phyloP scores from a whole-genome alignment of 2,113 vertebrate species.

The Melanerpes aurifrons region DNA sequence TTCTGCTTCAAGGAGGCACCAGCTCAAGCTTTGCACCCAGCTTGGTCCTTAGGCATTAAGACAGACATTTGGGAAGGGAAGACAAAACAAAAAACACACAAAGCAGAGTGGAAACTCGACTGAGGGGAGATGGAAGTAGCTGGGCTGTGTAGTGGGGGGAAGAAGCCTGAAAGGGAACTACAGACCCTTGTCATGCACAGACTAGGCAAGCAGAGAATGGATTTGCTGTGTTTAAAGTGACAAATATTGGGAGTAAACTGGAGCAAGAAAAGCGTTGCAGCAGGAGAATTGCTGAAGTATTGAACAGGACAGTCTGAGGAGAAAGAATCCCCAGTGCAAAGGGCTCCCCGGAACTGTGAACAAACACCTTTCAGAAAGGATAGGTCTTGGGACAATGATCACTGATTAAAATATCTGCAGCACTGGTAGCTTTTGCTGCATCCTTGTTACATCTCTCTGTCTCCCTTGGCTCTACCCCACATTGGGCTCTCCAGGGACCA shows the following conservation, averaged over 20 bases:
- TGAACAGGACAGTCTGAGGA: neutral
- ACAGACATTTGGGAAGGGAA: too few species aligned
- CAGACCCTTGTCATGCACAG: neutral
- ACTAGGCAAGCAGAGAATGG: neutral
- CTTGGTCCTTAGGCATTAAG: neutral
- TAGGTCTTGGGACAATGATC: neutral
- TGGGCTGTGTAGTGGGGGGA: neutral
- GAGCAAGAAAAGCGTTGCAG: neutral
- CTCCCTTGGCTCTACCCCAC: neutral
- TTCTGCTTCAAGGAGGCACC: neutral
- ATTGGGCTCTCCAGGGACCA: neutral
- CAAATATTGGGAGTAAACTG: neutral
- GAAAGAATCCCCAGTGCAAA: neutral
- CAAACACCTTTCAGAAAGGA: neutral
- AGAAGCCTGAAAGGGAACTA: neutral
- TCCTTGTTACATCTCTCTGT: accelerated
- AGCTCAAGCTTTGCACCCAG: neutral
- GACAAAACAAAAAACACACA: neutral
- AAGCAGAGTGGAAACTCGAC: neutral
- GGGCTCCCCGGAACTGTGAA: neutral
- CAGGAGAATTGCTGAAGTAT: neutral
- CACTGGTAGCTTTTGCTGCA: neutral
- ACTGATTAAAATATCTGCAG: neutral
- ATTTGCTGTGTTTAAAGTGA: neutral
- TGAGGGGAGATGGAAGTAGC: neutral